phyloP scores from a whole-genome alignment of 2,888 invertebrate genomes.

The Sphaerophoria taeniata region DNA sequence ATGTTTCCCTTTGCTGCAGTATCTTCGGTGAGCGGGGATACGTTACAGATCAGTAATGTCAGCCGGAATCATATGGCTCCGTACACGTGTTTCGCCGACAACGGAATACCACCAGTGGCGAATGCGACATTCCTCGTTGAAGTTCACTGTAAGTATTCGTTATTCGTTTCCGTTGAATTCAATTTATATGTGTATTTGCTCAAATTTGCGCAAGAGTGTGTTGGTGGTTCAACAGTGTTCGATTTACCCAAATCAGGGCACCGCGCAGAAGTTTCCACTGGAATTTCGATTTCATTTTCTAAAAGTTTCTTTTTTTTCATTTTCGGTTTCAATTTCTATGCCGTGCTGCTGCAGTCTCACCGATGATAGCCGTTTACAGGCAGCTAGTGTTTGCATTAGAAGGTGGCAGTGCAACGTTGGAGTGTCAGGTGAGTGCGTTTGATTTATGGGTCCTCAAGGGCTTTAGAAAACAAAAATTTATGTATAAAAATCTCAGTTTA shows the following conservation, averaged over 20 bases:
- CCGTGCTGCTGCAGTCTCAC: conserved; percentile 87
- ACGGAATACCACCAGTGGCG: conserved; percentile 93
- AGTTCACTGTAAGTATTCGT: conserved; percentile 91
- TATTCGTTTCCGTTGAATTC: not conserved
- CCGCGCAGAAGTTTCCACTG: conserved; percentile 31
- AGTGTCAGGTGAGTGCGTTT: conserved; percentile 87
- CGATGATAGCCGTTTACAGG: conserved; percentile 91
- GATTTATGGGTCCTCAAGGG: conserved; percentile 27
- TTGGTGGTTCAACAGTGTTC: conserved; percentile 30
- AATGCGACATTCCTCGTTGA: conserved; percentile 92
- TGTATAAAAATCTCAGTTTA: not conserved
- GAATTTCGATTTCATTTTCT: conserved; percentile 59
- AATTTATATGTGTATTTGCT: not conserved
- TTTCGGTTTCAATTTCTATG: conserved; percentile 67
- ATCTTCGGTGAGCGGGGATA: conserved; percentile 89
- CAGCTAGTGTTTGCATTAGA: conserved; percentile 89
- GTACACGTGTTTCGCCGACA: conserved; percentile 90
- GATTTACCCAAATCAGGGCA: conserved; percentile 46
- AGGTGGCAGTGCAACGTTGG: conserved; percentile 88
- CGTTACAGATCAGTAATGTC: conserved; percentile 90
- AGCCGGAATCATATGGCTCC: conserved; percentile 89
- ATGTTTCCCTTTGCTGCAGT: conserved; percentile 82
- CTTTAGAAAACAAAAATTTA: not conserved
- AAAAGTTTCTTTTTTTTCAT: not conserved
- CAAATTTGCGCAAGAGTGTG: not conserved